A percentile compares a stretch with the other conserved stretches of the same genome.
These are phyloP conservation scores for Pyrocephalus nanus DNA, from an alignment of 2,797 vertebrate genomes.

Conservation along the genomic window DNA sequence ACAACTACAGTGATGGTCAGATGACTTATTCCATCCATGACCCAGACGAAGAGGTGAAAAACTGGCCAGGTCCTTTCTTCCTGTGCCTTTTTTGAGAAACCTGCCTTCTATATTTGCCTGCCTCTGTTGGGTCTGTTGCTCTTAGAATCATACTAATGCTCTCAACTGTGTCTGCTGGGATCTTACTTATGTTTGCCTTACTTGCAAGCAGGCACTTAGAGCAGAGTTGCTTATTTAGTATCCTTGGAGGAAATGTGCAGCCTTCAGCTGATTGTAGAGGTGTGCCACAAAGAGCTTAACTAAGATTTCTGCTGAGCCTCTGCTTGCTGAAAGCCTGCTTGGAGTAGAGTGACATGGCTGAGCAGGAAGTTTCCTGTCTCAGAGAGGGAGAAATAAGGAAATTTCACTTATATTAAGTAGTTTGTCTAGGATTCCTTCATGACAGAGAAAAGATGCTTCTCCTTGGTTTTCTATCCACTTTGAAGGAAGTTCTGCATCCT, in stretches of 20 bases:
- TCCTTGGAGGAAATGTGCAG: slow-evolving; percentile 8
- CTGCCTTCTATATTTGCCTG: background rate
- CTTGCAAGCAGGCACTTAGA: background rate
- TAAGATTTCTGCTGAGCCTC: slow-evolving; percentile 24
- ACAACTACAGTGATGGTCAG: background rate
- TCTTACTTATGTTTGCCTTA: background rate
- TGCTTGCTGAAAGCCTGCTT: slow-evolving; percentile 16
- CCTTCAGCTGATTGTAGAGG: background rate
- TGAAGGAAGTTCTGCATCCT: background rate
- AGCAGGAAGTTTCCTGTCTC: background rate
- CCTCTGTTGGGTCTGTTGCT: background rate
- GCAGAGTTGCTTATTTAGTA: background rate
- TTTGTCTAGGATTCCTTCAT: background rate
- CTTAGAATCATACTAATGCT: background rate
- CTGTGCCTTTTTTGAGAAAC: background rate
- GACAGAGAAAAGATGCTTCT: background rate
- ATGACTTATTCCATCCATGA: background rate
- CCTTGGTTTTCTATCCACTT: background rate
- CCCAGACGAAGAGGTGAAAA: background rate
- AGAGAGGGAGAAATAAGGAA: background rate
- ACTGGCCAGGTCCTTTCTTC: background rate
- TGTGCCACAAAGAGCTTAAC: background rate
- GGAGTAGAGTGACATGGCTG: background rate
- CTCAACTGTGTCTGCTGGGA: background rate
- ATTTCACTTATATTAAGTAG: background rate